A percentile compares a stretch with the other conserved stretches of the same genome.
phyloP scores from a whole-genome alignment of 2,113 vertebrate genomes.

The Paedocypris sp. region DNA sequence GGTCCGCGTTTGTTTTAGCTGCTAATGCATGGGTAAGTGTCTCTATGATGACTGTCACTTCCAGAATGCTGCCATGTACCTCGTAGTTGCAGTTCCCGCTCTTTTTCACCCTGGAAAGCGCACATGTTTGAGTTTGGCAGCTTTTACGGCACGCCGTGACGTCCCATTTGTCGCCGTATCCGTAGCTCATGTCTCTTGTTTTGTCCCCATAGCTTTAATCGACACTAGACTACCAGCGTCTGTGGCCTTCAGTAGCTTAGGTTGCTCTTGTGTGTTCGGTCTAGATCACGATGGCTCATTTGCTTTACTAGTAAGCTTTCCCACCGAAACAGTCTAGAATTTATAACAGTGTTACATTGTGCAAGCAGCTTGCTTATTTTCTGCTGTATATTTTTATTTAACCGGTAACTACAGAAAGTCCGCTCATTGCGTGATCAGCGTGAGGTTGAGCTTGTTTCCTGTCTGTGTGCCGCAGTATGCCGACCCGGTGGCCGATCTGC shows the following conservation, averaged over 20 bases:
- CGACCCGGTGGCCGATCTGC: constrained; percentile 91
- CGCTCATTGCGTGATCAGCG: neutral
- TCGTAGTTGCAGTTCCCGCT: constrained; percentile 10
- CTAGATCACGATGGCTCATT: neutral
- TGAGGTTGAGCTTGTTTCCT: neutral
- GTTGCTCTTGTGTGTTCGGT: constrained; percentile 3
- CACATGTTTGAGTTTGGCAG: neutral
- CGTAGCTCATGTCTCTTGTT: constrained; percentile 6
- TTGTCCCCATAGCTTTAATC: constrained; percentile 13
- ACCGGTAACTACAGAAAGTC: neutral
- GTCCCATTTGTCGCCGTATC: constrained; percentile 23
- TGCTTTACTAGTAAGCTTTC: constrained; percentile 1
- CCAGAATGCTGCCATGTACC: constrained; percentile 18
- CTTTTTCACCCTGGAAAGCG: constrained; percentile 10
- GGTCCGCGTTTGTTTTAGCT: constrained; percentile 43
- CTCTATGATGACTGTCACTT: constrained; percentile 16
- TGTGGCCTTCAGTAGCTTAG: constrained; percentile 16
- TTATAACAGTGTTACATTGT: neutral
- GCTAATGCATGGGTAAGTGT: constrained; percentile 57
- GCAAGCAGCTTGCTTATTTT: neutral
- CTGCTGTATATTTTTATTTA: neutral
- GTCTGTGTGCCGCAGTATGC: constrained; percentile 72
- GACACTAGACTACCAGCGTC: constrained; percentile 10
- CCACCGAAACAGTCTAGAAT: neutral
- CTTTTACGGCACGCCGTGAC: constrained; percentile 7